Evolutionary conservation across 2,888 invertebrate genomes (phyloP).

Genomic region (Mimas tiliae): DNA sequence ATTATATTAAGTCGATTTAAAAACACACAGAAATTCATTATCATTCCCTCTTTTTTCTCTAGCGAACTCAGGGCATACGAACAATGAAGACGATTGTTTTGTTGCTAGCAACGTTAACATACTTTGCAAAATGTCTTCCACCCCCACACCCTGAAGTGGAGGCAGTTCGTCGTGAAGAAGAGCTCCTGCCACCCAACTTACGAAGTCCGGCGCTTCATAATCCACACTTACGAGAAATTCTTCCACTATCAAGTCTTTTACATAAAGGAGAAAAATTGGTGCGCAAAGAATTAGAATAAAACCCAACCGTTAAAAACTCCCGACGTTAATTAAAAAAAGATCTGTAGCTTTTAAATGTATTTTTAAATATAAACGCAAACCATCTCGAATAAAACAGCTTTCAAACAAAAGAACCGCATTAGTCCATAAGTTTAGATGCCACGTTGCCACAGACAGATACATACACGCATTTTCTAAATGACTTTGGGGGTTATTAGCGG

Average conservation of each 20-base stretch:
- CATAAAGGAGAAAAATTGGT: constrained; percentile 86
- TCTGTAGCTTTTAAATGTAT: too few relatives aligned
- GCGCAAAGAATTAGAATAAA: not conserved
- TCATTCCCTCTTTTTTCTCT: not conserved
- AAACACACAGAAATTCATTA: not conserved
- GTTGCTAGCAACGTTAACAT: constrained; percentile 51
- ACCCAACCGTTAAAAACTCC: not conserved
- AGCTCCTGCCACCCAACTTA: constrained; percentile 80
- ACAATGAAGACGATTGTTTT: constrained; percentile 50
- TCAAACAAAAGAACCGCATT: too few relatives aligned
- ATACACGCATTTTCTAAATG: too few relatives aligned
- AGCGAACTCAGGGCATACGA: constrained; percentile 31
- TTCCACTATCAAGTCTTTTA: constrained; percentile 85
- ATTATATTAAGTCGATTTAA: too few relatives aligned
- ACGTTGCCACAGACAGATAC: too few relatives aligned
- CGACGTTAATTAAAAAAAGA: too few relatives aligned
- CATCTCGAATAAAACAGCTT: too few relatives aligned
- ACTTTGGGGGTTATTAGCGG: too few relatives aligned
- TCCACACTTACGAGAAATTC: constrained; percentile 79
- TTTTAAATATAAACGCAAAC: too few relatives aligned
- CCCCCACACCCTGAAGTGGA: constrained; percentile 86
- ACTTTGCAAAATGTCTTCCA: constrained; percentile 56
- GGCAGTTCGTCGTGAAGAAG: constrained; percentile 83
- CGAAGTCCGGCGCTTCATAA: constrained; percentile 86
- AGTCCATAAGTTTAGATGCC: too few relatives aligned